These are phyloP conservation scores for Chiloscyllium punctatum DNA, from an alignment of 2,797 vertebrate species.

Conservation along the genomic window DNA sequence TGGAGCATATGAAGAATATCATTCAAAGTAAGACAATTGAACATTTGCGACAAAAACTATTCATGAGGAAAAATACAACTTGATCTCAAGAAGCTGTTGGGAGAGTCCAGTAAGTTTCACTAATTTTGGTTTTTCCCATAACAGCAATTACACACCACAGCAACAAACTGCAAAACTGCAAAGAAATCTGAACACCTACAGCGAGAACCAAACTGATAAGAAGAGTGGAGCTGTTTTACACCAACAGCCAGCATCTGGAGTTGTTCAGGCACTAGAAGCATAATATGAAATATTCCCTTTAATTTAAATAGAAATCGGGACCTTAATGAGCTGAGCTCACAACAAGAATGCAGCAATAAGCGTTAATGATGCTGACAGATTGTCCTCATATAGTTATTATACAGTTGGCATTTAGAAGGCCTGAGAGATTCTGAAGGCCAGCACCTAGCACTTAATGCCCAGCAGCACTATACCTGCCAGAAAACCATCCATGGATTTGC, in stretches of 20 bases:
- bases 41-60: background rate
- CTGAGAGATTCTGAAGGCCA: background rate
- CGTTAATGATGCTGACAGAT: background rate
- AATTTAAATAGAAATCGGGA: constrained; percentile 25
- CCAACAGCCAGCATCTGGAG: background rate
- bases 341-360: background rate
- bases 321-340: background rate
- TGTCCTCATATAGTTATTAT: background rate
- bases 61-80: background rate
- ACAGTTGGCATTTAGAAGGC: background rate
- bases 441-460: background rate
- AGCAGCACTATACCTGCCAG: background rate
- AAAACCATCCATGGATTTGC: background rate
- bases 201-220: background rate
- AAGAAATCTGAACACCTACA: background rate
- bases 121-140: constrained; percentile 18
- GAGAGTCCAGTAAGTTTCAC: background rate
- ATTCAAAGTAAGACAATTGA: background rate
- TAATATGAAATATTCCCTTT: background rate
- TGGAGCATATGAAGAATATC: background rate
- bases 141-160: background rate
- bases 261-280: background rate
- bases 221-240: background rate
- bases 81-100: background rate
- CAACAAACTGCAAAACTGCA: background rate